These are phyloP conservation scores for Anarsia innoxiella DNA, from an alignment of 2,888 invertebrate species.

Conservation along the genomic window DNA sequence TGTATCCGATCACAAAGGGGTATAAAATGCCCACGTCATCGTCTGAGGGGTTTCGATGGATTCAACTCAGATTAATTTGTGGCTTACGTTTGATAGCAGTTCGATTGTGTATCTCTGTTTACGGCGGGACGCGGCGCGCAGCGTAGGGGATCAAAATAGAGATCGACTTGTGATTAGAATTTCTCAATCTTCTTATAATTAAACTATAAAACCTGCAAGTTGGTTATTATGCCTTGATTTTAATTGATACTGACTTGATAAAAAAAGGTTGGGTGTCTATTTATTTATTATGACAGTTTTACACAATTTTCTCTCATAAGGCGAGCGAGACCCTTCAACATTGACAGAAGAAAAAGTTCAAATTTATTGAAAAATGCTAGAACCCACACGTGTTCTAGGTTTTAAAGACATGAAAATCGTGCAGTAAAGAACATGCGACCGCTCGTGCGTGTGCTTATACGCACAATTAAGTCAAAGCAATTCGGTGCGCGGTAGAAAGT, in stretches of 20 bases:
- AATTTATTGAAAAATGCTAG: too few species aligned
- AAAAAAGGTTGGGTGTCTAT: too few species aligned
- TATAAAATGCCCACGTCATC: slow-evolving; percentile 55
- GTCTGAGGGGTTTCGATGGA: slow-evolving; percentile 32
- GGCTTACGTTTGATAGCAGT: slow-evolving; percentile 29
- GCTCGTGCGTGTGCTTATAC: slow-evolving; percentile 15
- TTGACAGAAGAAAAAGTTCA: too few species aligned
- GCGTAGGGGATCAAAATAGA: slow-evolving; percentile 13
- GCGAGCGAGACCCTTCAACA: too few species aligned
- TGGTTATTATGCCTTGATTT: too few species aligned
- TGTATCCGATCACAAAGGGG: slow-evolving; percentile 61
- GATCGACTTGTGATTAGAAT: slow-evolving; percentile 1
- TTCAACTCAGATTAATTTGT: slow-evolving; percentile 46
- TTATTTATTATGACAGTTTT: too few species aligned
- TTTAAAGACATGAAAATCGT: too few species aligned
- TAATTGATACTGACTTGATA: too few species aligned
- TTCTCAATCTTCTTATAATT: slow-evolving; percentile 3
- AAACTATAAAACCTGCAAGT: not conserved
- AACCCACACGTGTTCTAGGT: too few species aligned
- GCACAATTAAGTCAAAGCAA: slow-evolving; percentile 14
- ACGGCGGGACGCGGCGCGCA: too few species aligned
- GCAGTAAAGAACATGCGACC: slow-evolving; percentile 1
- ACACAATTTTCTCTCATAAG: too few species aligned
- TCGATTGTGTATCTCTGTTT: too few species aligned
- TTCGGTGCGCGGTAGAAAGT: slow-evolving; percentile 44